Evolutionary conservation across 1,140 invertebrate genomes (phyloP), one percentile per base, ranked within the genome.

Genomic region (Drosophila bifasciata): DNA sequence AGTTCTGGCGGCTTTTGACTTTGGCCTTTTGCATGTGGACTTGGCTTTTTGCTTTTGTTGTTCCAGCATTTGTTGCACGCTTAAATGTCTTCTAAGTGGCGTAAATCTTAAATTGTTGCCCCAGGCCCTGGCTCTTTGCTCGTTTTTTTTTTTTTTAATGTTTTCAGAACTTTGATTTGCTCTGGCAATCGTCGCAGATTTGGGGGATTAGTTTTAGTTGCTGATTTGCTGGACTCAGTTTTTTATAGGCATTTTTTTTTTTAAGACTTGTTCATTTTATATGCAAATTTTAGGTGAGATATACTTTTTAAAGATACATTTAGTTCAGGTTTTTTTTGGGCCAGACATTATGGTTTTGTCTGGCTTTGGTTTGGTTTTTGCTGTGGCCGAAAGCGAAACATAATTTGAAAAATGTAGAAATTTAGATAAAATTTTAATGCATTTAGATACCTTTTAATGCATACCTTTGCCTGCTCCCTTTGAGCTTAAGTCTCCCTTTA

Each of bases 101-200:
- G 78, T 80, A 80, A 80, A 80, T 80, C 78, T 80, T 76, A 80
- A 80, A 80, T 80, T 80, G 71, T 80, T 80, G 77, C 78, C 78
- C 57, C 56, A 62, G 78, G 78, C 66, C 50, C 41, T 44, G 13
- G 40, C 44, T 74, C 53, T 49, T 41, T 77, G 23, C 49, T 28
- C n/a, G n/a, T n/a, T n/a, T n/a, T n/a, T 51, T 61, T 68, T 75
- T 70, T 52, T 61, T 69, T 75, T 61, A 61, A 63, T 70, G 63
- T 40, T 74, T 52, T 73, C 76, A 79, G 48, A 40, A 60, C 71
- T 79, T 64, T 79, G 52, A 79, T 79, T 79, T 62, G 70, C 53
- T 53, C 17, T 46, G 69, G 71, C 58, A 79, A 64, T 79, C 64
- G 76, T 62, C 62, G 71, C 72, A 75, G 72, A 67, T 75, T 75